Conservation (phyloP, 2,113 vertebrate genomes). For the Pangasianodon gigas region DNA sequence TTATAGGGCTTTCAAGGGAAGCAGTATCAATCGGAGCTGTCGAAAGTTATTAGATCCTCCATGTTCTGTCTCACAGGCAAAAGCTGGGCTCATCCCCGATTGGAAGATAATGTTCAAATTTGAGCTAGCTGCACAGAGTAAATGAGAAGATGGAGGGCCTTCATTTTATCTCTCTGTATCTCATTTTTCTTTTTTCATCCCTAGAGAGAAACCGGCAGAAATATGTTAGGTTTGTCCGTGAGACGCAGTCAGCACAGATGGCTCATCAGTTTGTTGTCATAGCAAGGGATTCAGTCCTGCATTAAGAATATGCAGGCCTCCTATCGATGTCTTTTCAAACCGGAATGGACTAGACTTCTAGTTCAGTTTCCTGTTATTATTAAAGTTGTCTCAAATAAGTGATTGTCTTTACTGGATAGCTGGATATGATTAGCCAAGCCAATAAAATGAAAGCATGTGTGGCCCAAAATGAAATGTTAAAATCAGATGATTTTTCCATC, state of each 20-base stretch:
- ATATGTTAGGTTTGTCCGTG: slow-evolving; percentile 48
- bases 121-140: slow-evolving; percentile 40
- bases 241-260: slow-evolving; percentile 45
- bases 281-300: slow-evolving; percentile 43
- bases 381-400: neutral
- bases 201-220: slow-evolving; percentile 42
- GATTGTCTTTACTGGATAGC: neutral
- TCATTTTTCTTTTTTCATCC: slow-evolving; percentile 43
- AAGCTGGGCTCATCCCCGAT: slow-evolving; percentile 24
- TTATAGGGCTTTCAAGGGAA: slow-evolving; percentile 34
- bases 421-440: neutral
- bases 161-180: slow-evolving; percentile 40
- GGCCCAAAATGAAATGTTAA: neutral
- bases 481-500: neutral
- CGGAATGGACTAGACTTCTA: neutral
- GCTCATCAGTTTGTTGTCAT: slow-evolving; percentile 52
- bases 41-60: slow-evolving; percentile 41
- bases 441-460: neutral
- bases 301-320: slow-evolving; percentile 31
- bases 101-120: slow-evolving; percentile 45
- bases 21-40: slow-evolving; percentile 45
- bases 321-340: neutral
- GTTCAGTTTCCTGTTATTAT: neutral
- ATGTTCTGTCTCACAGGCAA: slow-evolving; percentile 24
- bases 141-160: slow-evolving; percentile 50